phyloP scores from a whole-genome alignment of 2,113 vertebrate species.

The Ciconia maguari region DNA sequence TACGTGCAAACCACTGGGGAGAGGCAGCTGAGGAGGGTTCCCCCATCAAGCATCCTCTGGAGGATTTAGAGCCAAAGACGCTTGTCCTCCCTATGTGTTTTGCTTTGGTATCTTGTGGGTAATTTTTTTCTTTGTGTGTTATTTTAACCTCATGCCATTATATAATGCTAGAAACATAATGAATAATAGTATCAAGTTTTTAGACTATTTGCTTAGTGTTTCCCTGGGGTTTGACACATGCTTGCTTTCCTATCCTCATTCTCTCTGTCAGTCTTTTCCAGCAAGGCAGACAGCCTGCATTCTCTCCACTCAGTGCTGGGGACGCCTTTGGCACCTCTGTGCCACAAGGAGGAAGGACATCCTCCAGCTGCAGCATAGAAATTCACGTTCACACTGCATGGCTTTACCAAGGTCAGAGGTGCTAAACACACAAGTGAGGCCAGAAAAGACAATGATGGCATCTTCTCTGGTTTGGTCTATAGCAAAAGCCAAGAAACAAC shows the following conservation, averaged over 20 bases:
- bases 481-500: background rate
- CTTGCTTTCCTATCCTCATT: background rate
- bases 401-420: background rate
- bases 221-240: background rate
- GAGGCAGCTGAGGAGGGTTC: background rate
- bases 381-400: fast-evolving
- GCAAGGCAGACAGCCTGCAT: background rate
- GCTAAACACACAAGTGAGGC: background rate
- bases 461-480: background rate
- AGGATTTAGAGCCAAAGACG: background rate
- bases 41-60: background rate
- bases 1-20: background rate
- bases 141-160: slow-evolving; percentile 48
- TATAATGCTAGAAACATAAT: slow-evolving; percentile 11
- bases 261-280: background rate
- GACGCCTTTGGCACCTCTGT: background rate
- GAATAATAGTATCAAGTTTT: slow-evolving; percentile 37
- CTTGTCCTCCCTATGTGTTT: slow-evolving; percentile 15
- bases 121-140: slow-evolving; percentile 30
- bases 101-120: slow-evolving; percentile 5
- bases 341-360: background rate
- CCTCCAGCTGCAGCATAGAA: background rate
- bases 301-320: background rate
- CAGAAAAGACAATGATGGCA: background rate
- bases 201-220: slow-evolving; percentile 20